phyloP scores from a whole-genome alignment of 2,797 vertebrate species.

The Erethizon dorsatum region DNA sequence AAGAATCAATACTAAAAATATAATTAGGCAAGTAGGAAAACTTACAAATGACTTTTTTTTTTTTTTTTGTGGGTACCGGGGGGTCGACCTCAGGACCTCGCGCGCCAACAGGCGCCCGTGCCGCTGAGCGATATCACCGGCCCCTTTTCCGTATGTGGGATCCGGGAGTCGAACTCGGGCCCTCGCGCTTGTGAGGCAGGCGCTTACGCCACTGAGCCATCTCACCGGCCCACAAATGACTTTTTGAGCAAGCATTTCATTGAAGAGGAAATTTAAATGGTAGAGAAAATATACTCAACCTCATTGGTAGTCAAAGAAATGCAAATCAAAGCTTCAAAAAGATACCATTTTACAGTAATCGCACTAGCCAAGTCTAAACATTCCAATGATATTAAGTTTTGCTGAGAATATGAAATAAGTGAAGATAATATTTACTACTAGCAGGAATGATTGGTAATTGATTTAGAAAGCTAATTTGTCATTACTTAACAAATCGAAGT shows the following conservation, averaged over 20 bases:
- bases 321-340: background rate
- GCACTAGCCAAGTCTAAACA: conserved; percentile 27
- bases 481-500: background rate
- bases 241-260: conserved; percentile 4
- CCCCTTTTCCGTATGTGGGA: too few species aligned
- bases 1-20: conserved; percentile 16
- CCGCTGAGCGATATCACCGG: too few species aligned
- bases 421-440: background rate
- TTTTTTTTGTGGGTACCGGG: too few species aligned
- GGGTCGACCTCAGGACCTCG: too few species aligned
- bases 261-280: background rate
- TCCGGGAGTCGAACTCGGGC: too few species aligned
- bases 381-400: background rate
- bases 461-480: background rate
- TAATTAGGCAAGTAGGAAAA: conserved; percentile 11
- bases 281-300: background rate
- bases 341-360: background rate
- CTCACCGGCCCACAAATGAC: too few species aligned
- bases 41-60: background rate
- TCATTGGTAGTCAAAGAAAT: conserved; percentile 43
- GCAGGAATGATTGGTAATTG: background rate
- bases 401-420: background rate
- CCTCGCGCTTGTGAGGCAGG: too few species aligned
- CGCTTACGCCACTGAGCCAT: too few species aligned
- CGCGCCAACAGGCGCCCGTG: too few species aligned